phyloP scores from a whole-genome alignment of 2,888 invertebrate genomes.

The Tenthredo distinguenda region DNA sequence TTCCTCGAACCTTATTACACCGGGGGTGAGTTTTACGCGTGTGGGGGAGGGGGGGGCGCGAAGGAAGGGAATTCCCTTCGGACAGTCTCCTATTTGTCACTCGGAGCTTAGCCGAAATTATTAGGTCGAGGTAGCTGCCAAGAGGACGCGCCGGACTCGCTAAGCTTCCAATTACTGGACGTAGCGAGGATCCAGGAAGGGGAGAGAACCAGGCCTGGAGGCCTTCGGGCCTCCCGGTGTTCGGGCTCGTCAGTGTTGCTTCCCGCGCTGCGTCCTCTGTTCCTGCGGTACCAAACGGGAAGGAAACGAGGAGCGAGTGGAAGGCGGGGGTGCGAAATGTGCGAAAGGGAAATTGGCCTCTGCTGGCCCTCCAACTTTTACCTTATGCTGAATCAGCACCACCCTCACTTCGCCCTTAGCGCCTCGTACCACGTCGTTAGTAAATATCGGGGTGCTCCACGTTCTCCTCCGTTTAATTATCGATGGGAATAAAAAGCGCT shows the following conservation, averaged over 20 bases:
- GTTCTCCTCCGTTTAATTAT: not conserved
- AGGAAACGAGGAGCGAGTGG: not conserved
- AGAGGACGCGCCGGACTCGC: conserved; percentile 36
- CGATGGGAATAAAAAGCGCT: not conserved
- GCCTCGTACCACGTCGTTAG: not conserved
- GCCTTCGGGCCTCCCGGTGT: conserved; percentile 18
- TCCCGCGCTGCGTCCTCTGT: not conserved
- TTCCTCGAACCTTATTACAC: not conserved
- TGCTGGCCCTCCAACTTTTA: not conserved
- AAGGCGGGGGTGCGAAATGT: not conserved
- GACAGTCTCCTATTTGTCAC: conserved; percentile 50
- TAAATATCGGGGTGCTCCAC: not conserved
- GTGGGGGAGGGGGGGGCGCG: not conserved
- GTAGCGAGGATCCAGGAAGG: not conserved
- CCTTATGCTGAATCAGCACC: conserved; percentile 2
- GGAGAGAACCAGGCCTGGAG: not conserved
- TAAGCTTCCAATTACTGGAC: conserved; percentile 51
- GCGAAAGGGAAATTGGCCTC: conserved; percentile 3
- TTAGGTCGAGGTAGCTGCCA: conserved; percentile 37
- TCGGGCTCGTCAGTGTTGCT: conserved; percentile 12
- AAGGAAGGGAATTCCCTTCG: conserved; percentile 25
- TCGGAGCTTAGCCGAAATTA: conserved; percentile 44
- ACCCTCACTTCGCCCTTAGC: not conserved
- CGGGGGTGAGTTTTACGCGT: not conserved
- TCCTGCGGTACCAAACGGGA: not conserved